These are phyloP conservation scores for Drosophila mettleri DNA, from an alignment of 2,888 invertebrate genomes.

Conservation along the genomic window DNA sequence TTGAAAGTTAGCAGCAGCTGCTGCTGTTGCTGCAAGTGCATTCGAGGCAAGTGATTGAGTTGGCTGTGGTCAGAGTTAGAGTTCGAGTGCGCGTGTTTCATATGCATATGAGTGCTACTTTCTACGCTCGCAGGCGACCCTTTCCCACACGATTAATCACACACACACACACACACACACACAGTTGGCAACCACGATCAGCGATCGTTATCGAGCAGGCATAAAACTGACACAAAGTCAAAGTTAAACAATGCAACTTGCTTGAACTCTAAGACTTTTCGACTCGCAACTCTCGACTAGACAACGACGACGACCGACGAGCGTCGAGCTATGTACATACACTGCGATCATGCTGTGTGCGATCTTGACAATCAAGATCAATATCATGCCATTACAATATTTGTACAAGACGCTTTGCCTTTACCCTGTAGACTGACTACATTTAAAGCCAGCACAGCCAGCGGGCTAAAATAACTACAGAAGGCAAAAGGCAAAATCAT, in stretches of 20 bases:
- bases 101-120: conserved; percentile 78
- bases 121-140: conserved; percentile 59
- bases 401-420: conserved; percentile 72
- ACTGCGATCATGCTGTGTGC: conserved; percentile 73
- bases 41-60: conserved; percentile 26
- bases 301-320: conserved; percentile 24
- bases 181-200: conserved; percentile 66
- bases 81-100: conserved; percentile 26
- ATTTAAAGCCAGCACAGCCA: conserved; percentile 27
- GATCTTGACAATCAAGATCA: conserved; percentile 79
- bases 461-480: conserved; percentile 27
- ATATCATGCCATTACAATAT: conserved; percentile 74
- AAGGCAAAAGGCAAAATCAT: conserved; percentile 16
- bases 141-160: conserved; percentile 77
- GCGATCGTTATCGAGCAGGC: conserved; percentile 61
- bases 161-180: not conserved
- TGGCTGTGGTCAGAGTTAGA: conserved; percentile 21
- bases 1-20: conserved; percentile 53
- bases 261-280: conserved; percentile 59
- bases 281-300: conserved; percentile 34
- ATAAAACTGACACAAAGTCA: conserved; percentile 77
- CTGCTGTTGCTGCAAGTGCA: conserved; percentile 58
- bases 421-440: conserved; percentile 46
- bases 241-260: conserved; percentile 75
- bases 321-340: conserved; percentile 12